Conservation (phyloP, 2,797 vertebrate species). For the Trichosurus vulpecula region DNA sequence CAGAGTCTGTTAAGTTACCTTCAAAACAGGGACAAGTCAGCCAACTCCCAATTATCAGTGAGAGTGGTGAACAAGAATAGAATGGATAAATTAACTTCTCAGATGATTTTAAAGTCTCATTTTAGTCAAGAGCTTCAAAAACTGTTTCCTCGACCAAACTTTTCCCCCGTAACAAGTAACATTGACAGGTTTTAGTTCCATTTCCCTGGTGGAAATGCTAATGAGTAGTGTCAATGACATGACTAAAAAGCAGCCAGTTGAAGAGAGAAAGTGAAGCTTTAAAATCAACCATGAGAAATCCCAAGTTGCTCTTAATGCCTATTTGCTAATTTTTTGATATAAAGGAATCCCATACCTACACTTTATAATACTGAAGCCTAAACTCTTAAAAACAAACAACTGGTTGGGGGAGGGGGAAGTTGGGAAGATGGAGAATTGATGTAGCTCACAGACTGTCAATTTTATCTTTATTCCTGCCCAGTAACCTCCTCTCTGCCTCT, state of each 20-base stretch:
- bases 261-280: not conserved
- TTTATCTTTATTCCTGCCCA: not conserved
- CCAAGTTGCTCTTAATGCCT: not conserved
- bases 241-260: not conserved
- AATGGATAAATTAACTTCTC: not conserved
- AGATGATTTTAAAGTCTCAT: not conserved
- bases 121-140: constrained; percentile 23
- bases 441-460: not conserved
- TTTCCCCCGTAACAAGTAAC: not conserved
- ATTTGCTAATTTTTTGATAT: not conserved
- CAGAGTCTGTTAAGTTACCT: not conserved
- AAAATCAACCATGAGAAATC: not conserved
- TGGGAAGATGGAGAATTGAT: not conserved
- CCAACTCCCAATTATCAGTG: not conserved
- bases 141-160: not conserved
- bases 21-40: constrained; percentile 19
- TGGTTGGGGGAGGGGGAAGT: not conserved
- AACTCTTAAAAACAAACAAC: not conserved
- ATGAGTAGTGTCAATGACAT: not conserved
- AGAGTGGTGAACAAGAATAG: not conserved
- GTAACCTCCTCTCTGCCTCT: not conserved
- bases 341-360: not conserved
- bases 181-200: constrained; percentile 8
- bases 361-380: not conserved
- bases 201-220: not conserved